Evolutionary conservation across 2,888 invertebrate species (phyloP).

Genomic region (Agrilus cyanescens): DNA sequence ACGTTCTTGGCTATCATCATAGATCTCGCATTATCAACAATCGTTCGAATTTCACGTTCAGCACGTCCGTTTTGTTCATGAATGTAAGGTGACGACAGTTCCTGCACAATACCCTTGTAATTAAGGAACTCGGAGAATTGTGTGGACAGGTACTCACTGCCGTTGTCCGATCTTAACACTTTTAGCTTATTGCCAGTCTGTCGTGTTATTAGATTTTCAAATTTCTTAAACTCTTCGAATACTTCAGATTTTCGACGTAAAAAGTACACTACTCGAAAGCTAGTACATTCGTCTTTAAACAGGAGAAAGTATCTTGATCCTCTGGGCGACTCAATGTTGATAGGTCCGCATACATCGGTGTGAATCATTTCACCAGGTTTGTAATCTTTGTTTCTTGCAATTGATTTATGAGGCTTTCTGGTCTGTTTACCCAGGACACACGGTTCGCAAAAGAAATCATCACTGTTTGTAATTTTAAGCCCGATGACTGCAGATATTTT

Average conservation of each 20-base stretch:
- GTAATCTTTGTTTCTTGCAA: too few species aligned
- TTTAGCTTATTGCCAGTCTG: slow-evolving; percentile 10
- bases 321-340: too few species aligned
- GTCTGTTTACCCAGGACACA: slow-evolving; percentile 15
- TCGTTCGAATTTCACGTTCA: slow-evolving; percentile 23
- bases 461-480: slow-evolving; percentile 11
- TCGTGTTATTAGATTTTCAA: slow-evolving; percentile 9
- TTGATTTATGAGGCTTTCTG: slow-evolving; percentile 12
- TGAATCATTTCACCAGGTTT: slow-evolving; percentile 13
- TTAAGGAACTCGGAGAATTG: slow-evolving; percentile 11
- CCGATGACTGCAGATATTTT: slow-evolving; percentile 10
- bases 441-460: slow-evolving; percentile 15
- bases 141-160: slow-evolving; percentile 13
- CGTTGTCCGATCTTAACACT: slow-evolving; percentile 17
- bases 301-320: slow-evolving; percentile 12
- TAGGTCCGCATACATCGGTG: too few species aligned
- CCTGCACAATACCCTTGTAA: slow-evolving; percentile 15
- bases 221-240: slow-evolving; percentile 6
- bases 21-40: slow-evolving; percentile 22
- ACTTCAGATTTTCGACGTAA: slow-evolving; percentile 13
- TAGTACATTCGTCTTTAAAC: slow-evolving; percentile 15
- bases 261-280: slow-evolving; percentile 11
- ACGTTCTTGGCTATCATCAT: slow-evolving; percentile 19
- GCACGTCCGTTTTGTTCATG: slow-evolving; percentile 21
- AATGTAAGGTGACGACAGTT: slow-evolving; percentile 15